Evolutionary conservation across 1,140 invertebrate genomes (phyloP).

Genomic region (Pseudachorutes palmiensis): DNA sequence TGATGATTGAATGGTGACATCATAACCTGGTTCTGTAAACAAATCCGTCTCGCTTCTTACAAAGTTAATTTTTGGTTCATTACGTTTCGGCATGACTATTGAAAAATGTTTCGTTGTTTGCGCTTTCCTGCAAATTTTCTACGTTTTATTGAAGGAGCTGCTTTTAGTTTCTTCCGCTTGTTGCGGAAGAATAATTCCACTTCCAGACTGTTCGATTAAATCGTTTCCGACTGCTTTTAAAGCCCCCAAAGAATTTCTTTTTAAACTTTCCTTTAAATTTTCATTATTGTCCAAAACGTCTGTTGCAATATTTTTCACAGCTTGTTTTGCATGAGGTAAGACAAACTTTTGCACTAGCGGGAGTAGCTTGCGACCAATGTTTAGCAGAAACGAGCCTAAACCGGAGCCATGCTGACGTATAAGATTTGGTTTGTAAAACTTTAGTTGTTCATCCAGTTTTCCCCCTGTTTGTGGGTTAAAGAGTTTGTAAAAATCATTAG

Average conservation of each 20-base stretch:
- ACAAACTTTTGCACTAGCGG: conserved; percentile 3
- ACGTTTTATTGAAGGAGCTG: neutral
- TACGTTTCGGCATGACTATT: neutral
- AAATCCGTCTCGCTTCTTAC: conserved; percentile 44
- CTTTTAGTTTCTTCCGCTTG: neutral
- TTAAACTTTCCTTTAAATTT: neutral
- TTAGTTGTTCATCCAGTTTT: neutral
- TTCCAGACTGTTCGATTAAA: conserved; percentile 14
- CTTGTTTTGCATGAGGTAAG: conserved; percentile 1
- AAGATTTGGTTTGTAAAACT: conserved; percentile 1
- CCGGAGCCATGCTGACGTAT: conserved; percentile 1
- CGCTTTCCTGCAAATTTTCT: neutral
- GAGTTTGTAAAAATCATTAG: conserved; percentile 1
- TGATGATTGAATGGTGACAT: conserved; percentile 46
- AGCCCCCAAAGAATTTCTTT: conserved; percentile 7
- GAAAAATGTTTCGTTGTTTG: neutral
- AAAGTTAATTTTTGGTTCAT: conserved; percentile 35
- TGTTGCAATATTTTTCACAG: neutral
- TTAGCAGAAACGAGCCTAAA: conserved; percentile 7
- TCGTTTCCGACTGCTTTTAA: conserved; percentile 16
- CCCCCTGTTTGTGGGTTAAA: conserved; percentile 5
- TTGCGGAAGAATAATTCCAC: neutral
- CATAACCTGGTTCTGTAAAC: conserved; percentile 43
- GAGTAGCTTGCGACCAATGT: neutral
- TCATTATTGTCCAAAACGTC: neutral